phyloP scores from a whole-genome alignment of 1,140 invertebrate genomes.

The Solenopsis fugax region DNA sequence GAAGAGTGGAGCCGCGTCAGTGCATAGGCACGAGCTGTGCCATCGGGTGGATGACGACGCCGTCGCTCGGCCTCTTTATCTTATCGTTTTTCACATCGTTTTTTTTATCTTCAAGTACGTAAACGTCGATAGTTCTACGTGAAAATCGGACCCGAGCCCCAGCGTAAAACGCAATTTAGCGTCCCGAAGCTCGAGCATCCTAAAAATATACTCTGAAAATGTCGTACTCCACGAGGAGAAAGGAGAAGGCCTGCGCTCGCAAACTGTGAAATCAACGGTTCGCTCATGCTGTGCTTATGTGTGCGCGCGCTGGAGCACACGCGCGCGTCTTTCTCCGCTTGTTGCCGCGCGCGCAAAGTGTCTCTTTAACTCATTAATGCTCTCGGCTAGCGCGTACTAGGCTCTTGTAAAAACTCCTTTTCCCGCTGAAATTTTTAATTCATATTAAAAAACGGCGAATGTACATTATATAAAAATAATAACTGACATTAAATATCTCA shows the following conservation, averaged over 20 bases:
- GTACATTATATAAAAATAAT: neutral
- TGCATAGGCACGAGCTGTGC: constrained; percentile 45
- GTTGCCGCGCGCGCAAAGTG: constrained; percentile 42
- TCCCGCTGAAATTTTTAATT: neutral
- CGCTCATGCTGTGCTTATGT: neutral
- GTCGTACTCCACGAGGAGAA: constrained; percentile 55
- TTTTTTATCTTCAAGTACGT: constrained; percentile 7
- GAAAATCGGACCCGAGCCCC: neutral
- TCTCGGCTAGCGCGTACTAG: constrained; percentile 10
- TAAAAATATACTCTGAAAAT: neutral
- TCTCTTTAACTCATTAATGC: constrained; percentile 55
- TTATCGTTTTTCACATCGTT: constrained; percentile 21
- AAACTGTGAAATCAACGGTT: constrained; percentile 51
- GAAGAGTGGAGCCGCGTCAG: constrained; percentile 30
- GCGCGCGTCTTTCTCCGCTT: constrained; percentile 55
- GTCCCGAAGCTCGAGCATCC: neutral
- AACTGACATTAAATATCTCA: neutral
- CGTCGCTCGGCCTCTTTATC: neutral
- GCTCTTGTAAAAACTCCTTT: neutral
- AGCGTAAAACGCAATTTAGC: neutral
- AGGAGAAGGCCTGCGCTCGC: constrained; percentile 53
- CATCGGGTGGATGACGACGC: neutral
- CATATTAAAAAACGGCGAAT: neutral
- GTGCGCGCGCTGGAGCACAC: neutral
- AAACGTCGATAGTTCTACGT: neutral